Conservation (phyloP, 2,113 vertebrate species). For the Plectropomus leopardus region DNA sequence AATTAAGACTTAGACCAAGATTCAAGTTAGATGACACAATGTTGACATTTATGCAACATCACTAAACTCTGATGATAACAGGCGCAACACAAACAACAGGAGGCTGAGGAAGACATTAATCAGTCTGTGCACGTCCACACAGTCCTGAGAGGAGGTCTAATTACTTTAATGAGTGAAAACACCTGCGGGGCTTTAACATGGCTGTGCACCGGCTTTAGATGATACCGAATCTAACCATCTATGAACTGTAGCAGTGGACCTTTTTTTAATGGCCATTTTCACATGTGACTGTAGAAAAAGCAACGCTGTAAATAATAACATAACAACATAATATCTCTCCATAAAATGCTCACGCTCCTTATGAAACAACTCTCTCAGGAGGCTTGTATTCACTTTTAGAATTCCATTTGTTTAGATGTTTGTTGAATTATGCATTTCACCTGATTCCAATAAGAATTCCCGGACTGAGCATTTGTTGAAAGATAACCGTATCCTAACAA, state of each 20-base stretch:
- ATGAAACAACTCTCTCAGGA: not conserved
- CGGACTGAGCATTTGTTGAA: not conserved
- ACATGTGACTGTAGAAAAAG: not conserved
- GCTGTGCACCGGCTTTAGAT: not conserved
- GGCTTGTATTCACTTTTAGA: not conserved
- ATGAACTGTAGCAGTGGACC: not conserved
- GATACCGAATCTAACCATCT: not conserved
- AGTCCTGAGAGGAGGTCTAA: not conserved
- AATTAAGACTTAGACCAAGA: not conserved
- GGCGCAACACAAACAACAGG: not conserved
- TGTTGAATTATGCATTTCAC: not conserved
- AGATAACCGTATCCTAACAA: not conserved
- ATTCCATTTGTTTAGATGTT: not conserved
- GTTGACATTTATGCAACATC: not conserved
- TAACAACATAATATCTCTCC: not conserved
- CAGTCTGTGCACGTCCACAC: not conserved
- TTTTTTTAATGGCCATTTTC: not conserved
- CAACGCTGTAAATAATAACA: not conserved
- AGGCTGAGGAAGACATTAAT: not conserved
- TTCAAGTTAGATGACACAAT: not conserved
- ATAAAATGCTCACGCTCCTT: not conserved
- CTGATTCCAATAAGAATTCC: not conserved
- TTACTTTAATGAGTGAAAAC: not conserved
- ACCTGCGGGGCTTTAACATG: not conserved
- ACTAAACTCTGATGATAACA: not conserved